A percentile compares a stretch with the other conserved stretches of the same genome.
Conservation (phyloP, 30 jellyfish, hydroid and myxozoan species). For the Nemopilema nomurai region DNA sequence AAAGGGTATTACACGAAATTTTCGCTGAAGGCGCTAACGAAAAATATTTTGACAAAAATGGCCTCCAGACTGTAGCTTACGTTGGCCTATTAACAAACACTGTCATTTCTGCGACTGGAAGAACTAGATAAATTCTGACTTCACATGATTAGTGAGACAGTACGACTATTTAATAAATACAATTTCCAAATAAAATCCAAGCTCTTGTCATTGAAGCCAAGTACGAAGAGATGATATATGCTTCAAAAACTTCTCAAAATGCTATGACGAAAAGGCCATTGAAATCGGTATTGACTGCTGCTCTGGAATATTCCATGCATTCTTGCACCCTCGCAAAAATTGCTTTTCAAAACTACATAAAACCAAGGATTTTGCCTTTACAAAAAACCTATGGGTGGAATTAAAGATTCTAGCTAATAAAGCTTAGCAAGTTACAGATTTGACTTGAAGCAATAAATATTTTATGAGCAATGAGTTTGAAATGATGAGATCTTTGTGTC, state of each 20-base stretch:
- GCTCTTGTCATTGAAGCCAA: too few relatives aligned
- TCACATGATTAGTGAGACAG: too few relatives aligned
- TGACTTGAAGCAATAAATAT: constrained; percentile 12
- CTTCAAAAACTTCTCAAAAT: too few relatives aligned
- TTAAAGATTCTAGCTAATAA: constrained; percentile 5
- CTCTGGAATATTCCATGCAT: not conserved
- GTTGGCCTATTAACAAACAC: too few relatives aligned
- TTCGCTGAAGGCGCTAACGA: too few relatives aligned
- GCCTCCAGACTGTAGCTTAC: too few relatives aligned
- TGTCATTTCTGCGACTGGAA: too few relatives aligned
- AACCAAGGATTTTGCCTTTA: not conserved
- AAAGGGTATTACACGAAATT: too few relatives aligned
- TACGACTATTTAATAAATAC: too few relatives aligned
- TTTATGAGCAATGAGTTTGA: constrained; percentile 6
- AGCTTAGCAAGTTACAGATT: constrained; percentile 3
- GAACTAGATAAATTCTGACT: too few relatives aligned
- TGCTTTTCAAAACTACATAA: not conserved
- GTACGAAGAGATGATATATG: not conserved
- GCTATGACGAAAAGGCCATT: not conserved
- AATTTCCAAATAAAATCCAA: too few relatives aligned
- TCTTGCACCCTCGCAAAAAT: not conserved
- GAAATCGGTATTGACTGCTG: not conserved
- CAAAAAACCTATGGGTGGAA: not conserved
- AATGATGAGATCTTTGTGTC: constrained; percentile 12
- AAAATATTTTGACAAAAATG: too few relatives aligned